Evolutionary conservation across 2,797 vertebrate genomes (phyloP).

Genomic region (Cuculus canorus): DNA sequence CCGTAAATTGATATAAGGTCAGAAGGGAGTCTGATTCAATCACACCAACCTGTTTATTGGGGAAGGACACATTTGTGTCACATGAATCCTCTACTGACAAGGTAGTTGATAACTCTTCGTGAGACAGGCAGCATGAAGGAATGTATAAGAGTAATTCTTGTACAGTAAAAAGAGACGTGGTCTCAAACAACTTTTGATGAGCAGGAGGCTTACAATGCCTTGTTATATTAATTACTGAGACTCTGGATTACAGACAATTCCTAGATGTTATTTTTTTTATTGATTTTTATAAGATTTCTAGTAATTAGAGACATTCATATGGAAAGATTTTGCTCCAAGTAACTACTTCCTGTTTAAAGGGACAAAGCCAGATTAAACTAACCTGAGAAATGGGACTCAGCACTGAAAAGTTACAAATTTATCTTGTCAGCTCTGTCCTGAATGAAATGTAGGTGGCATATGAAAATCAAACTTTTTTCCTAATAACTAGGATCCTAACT

Average conservation of each 20-base stretch:
- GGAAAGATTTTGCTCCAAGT: not conserved
- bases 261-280: not conserved
- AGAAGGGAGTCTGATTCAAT: not conserved
- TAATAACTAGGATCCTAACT: not conserved
- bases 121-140: not conserved
- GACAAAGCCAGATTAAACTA: not conserved
- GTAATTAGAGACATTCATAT: not conserved
- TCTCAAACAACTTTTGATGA: not conserved
- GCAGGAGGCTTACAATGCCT: not conserved
- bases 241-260: not conserved
- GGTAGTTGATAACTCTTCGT: not conserved
- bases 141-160: not conserved
- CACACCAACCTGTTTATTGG: not conserved
- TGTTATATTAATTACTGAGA: not conserved
- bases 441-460: not conserved
- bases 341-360: not conserved
- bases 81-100: not conserved
- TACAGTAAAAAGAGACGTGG: not conserved
- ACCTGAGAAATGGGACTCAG: not conserved
- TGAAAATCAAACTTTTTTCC: not conserved
- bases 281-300: not conserved
- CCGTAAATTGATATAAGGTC: fast-evolving
- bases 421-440: not conserved
- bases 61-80: not conserved
- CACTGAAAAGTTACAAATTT: not conserved